phyloP scores from a whole-genome alignment of 2,888 invertebrate genomes.

The Drosophila melanocephala region DNA sequence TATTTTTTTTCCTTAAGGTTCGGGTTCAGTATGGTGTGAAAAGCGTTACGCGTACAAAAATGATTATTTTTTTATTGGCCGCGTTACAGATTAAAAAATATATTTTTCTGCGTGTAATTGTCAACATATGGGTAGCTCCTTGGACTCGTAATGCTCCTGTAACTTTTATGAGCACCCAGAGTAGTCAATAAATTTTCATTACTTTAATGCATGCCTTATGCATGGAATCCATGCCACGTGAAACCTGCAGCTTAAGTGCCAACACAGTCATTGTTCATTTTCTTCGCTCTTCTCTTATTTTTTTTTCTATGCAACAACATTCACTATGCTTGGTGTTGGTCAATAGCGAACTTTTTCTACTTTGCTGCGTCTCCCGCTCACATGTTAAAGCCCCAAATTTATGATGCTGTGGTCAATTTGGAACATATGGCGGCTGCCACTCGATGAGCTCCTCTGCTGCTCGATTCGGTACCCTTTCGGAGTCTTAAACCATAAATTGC shows the following conservation, averaged over 20 bases:
- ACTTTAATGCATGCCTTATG: constrained; percentile 74
- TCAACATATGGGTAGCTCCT: constrained; percentile 49
- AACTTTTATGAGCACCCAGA: constrained; percentile 57
- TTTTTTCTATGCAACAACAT: constrained; percentile 24
- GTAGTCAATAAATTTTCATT: constrained; percentile 77
- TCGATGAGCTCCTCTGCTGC: constrained; percentile 41
- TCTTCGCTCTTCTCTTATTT: constrained; percentile 12
- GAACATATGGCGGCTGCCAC: constrained; percentile 69
- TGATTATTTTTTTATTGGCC: constrained; percentile 64
- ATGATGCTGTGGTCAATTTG: constrained; percentile 77
- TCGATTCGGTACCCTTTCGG: constrained; percentile 33
- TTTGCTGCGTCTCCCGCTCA: constrained; percentile 22
- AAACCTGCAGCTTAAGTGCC: constrained; percentile 48
- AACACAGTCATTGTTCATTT: constrained; percentile 30
- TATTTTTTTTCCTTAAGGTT: constrained; percentile 15
- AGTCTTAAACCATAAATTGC: constrained; percentile 57
- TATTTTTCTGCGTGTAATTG: constrained; percentile 51
- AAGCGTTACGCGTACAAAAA: constrained; percentile 49
- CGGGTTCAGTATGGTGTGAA: constrained; percentile 45
- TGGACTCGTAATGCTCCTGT: constrained; percentile 62
- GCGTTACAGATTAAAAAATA: constrained; percentile 58
- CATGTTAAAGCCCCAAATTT: constrained; percentile 76
- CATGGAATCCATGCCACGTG: constrained; percentile 30
- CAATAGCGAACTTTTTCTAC: constrained; percentile 9
- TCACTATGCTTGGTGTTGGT: constrained; percentile 15